Evolutionary conservation across 2,113 vertebrate species (phyloP).

Genomic region (Hepsetus odoe): DNA sequence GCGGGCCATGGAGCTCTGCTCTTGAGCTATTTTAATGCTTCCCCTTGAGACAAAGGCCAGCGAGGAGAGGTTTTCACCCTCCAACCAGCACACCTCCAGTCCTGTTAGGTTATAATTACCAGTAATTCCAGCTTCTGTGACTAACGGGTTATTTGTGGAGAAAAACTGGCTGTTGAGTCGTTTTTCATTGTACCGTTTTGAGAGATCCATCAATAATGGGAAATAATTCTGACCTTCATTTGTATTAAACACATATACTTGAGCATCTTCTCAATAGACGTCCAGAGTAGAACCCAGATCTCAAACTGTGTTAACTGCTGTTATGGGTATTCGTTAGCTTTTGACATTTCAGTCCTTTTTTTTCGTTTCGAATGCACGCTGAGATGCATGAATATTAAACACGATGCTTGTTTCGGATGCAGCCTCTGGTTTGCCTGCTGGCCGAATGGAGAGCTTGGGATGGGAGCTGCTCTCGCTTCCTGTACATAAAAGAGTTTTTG

Average conservation of each 20-base stretch:
- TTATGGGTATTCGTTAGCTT: slow-evolving; percentile 47
- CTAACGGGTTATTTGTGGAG: neutral
- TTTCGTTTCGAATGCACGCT: slow-evolving; percentile 39
- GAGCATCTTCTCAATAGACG: neutral
- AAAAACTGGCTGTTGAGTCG: neutral
- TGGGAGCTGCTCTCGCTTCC: slow-evolving; percentile 11
- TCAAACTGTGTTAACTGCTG: slow-evolving; percentile 12
- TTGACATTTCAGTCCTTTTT: slow-evolving; percentile 52
- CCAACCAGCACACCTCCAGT: neutral
- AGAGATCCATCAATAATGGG: neutral
- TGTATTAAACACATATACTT: neutral
- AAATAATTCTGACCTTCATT: neutral
- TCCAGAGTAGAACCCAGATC: neutral
- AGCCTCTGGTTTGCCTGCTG: slow-evolving; percentile 37
- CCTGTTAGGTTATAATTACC: neutral
- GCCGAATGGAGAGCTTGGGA: slow-evolving; percentile 33
- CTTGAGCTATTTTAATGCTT: slow-evolving; percentile 14
- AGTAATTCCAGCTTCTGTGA: neutral
- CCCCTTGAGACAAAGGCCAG: neutral
- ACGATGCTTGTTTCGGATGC: slow-evolving; percentile 37
- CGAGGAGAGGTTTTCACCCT: neutral
- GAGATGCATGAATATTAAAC: slow-evolving; percentile 50
- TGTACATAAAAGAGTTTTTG: slow-evolving; percentile 8
- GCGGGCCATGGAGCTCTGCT: neutral
- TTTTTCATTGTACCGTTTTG: neutral